Percentiles rank a stretch among this genome's conserved stretches.
phyloP scores from a whole-genome alignment of 2,797 vertebrate species.

The Fringilla coelebs region DNA sequence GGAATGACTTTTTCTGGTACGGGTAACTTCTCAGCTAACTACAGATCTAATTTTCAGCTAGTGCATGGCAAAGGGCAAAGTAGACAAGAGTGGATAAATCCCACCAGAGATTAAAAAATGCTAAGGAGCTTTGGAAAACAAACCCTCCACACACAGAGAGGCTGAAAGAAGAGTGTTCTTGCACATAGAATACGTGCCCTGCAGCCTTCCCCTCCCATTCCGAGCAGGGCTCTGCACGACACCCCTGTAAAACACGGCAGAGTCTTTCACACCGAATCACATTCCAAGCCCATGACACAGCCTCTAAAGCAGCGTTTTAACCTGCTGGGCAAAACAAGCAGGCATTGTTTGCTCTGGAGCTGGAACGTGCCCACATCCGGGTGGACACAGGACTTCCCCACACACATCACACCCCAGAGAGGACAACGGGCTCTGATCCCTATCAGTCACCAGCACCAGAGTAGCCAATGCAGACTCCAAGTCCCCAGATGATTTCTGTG shows the following conservation, averaged over 20 bases:
- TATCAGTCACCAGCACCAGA: not conserved
- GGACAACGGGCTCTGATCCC: not conserved
- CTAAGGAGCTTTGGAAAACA: not conserved
- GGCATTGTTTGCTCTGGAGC: constrained; percentile 36
- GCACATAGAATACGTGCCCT: not conserved
- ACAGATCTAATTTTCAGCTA: not conserved
- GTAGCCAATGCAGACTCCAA: not conserved
- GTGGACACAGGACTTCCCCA: not conserved
- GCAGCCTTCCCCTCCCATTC: not conserved
- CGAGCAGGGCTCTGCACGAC: not conserved
- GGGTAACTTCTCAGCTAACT: not conserved
- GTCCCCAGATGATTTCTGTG: not conserved
- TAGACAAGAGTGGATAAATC: not conserved
- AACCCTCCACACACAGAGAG: not conserved
- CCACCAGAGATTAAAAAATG: not conserved
- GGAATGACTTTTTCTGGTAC: not conserved
- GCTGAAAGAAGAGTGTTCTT: not conserved
- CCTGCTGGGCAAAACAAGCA: constrained; percentile 13
- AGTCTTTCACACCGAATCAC: not conserved
- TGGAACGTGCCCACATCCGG: not conserved
- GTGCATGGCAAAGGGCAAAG: not conserved
- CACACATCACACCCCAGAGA: not conserved
- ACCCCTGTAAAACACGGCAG: not conserved
- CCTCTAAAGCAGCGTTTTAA: not conserved
- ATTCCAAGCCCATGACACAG: constrained; percentile 49